Base-by-base conservation (phyloP, 2,113 vertebrate species). In the Neofelis nebulosa region DNA sequence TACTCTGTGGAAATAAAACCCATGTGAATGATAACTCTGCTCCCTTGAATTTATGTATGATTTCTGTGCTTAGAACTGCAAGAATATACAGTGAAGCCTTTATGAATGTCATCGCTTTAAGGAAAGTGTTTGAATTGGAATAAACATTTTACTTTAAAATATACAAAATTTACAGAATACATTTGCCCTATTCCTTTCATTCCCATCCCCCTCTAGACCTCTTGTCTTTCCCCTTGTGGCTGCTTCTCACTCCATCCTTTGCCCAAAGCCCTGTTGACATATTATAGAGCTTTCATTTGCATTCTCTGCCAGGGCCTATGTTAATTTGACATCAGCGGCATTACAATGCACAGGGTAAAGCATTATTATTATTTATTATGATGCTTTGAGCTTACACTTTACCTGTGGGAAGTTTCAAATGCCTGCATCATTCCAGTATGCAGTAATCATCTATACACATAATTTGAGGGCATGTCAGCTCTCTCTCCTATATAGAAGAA, bases 371-470 rank as follows among this genome's bases (percentile, higher is more conserved):
- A 95, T 96, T 98, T 98, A 97, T 95, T 89, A 76, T 92, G 81
- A 92, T 94, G 73, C 55, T 86, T 91, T 92, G 66, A 89, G 29
- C 93, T 97, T 93, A 92, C 82, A 97, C 48, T 90, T 97, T 91
- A 98, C 97, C 97, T 5, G 19, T 95, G 95, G 97, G 94, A 85
- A 87, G 96, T 98, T 98, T 98, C 98, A 98, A 97, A 97, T 98
- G 94, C 97, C n/a, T 85, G 25, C 9, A 38, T 88, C 88, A 66
- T 97, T 94, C 91, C 95, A 92, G 95, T 98, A 93, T 98, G 97
- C 95, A 96, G 19, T 88, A 85, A 85, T 95, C 69, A 92, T 88
- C 57, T 85, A 14, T 57, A 73, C 12, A 91, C 27, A 21, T 83
- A 84, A 93, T 74, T 31, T 78, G 80, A 81, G 80, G 63, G 15